Evolutionary conservation across 1,140 invertebrate species (phyloP).

Genomic region (Orchesella cincta): DNA sequence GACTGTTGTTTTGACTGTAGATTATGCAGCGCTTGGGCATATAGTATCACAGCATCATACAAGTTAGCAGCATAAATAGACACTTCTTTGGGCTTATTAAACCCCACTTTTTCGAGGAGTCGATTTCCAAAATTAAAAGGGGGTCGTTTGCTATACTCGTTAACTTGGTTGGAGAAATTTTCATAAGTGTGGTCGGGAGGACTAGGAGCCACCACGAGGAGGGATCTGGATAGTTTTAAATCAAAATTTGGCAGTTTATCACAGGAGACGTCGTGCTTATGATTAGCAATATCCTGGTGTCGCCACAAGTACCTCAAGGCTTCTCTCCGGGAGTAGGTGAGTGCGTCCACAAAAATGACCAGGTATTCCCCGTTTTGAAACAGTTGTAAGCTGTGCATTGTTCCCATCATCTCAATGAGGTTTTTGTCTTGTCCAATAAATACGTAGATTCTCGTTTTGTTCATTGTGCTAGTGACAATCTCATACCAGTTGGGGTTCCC

Average conservation of each 20-base stretch:
- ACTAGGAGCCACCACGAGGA: constrained; percentile 81
- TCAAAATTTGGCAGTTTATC: constrained; percentile 43
- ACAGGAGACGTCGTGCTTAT: constrained; percentile 31
- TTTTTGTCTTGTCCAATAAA: constrained; percentile 79
- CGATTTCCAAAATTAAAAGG: constrained; percentile 75
- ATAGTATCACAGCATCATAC: constrained; percentile 92
- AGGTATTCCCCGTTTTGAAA: constrained; percentile 91
- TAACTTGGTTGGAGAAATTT: constrained; percentile 74
- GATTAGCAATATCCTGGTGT: constrained; percentile 53
- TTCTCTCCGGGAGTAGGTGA: constrained; percentile 75
- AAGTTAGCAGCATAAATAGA: constrained; percentile 93
- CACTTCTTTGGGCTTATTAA: constrained; percentile 67
- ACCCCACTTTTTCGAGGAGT: constrained; percentile 60
- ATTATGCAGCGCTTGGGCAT: constrained; percentile 79
- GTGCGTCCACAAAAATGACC: constrained; percentile 90
- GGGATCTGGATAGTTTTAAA: constrained; percentile 70
- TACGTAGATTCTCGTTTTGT: constrained; percentile 88
- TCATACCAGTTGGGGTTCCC: constrained; percentile 78
- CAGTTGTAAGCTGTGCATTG: constrained; percentile 73
- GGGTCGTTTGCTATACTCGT: constrained; percentile 70
- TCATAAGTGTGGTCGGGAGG: constrained; percentile 72
- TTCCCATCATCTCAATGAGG: constrained; percentile 84
- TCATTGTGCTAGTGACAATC: constrained; percentile 83
- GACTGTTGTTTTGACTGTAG: constrained; percentile 56
- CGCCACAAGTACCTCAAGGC: constrained; percentile 85